A percentile compares a stretch with the other conserved stretches of the same genome.
Evolutionary conservation across 2,888 invertebrate genomes (phyloP).

Genomic region (Taenaris catops): DNA sequence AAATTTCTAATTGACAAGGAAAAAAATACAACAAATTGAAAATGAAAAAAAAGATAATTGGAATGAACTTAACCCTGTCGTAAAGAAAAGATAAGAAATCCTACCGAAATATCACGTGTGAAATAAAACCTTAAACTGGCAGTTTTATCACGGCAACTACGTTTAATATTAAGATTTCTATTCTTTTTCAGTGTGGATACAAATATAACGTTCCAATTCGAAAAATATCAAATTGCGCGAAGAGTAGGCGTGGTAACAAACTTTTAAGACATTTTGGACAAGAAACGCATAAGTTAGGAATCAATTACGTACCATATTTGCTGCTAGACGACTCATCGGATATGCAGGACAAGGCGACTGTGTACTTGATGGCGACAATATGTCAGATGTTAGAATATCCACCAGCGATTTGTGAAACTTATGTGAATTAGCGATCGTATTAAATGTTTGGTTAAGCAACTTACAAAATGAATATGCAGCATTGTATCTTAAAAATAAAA

Average conservation of each 20-base stretch:
- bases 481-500: too few species aligned
- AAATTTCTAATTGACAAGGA: too few species aligned
- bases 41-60: too few species aligned
- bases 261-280: conserved; percentile 40
- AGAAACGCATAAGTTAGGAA: conserved; percentile 31
- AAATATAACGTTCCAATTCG: conserved; percentile 25
- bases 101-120: too few species aligned
- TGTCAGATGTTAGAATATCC: conserved; percentile 30
- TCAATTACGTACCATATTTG: conserved; percentile 37
- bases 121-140: too few species aligned
- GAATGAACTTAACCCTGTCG: too few species aligned
- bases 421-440: neutral
- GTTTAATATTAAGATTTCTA: neutral
- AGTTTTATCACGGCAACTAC: neutral
- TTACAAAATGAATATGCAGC: too few species aligned
- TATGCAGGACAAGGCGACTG: conserved; percentile 24
- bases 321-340: conserved; percentile 32
- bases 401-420: conserved; percentile 21
- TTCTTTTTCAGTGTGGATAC: conserved; percentile 38
- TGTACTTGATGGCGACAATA: conserved; percentile 30
- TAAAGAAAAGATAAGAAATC: too few species aligned
- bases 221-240: conserved; percentile 35
- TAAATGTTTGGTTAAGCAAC: too few species aligned
- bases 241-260: conserved; percentile 28
- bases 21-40: too few species aligned